A percentile compares a stretch with the other conserved stretches of the same genome.
phyloP scores from a whole-genome alignment of 1,140 invertebrate genomes.

The Caerostris darwini region DNA sequence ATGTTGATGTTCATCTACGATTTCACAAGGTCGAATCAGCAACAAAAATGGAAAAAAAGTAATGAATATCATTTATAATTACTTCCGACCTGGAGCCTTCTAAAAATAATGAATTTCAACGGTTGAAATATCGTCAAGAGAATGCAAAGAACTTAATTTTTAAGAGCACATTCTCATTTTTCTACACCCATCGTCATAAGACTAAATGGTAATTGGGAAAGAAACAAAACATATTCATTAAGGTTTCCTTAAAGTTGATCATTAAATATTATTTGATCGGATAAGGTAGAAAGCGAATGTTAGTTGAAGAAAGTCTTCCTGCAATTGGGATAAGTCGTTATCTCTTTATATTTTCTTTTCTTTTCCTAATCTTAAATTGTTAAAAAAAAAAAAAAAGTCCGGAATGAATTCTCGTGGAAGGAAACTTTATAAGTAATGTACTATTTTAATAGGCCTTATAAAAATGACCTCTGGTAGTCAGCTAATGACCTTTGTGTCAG shows the following conservation, averaged over 20 bases:
- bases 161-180: conserved; percentile 23
- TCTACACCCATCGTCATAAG: not conserved
- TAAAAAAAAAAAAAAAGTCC: not conserved
- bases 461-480: not conserved
- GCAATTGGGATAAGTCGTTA: conserved; percentile 10
- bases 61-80: conserved; percentile 24
- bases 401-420: conserved; percentile 17
- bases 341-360: not conserved
- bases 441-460: conserved; percentile 1
- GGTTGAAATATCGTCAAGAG: not conserved
- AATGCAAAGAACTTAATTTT: conserved; percentile 11
- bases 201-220: conserved; percentile 44
- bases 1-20: not conserved
- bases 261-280: conserved; percentile 50
- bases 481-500: not conserved
- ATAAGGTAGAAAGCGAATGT: conserved; percentile 32
- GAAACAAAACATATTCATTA: conserved; percentile 44
- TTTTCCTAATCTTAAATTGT: not conserved
- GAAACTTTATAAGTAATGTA: not conserved
- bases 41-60: not conserved
- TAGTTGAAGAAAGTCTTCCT: conserved; percentile 5
- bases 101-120: conserved; percentile 35
- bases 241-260: conserved; percentile 40
- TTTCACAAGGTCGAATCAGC: not conserved
- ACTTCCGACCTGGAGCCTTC: not conserved